phyloP scores from a whole-genome alignment of 1,140 invertebrate species.

The Carcinoscorpius rotundicauda region DNA sequence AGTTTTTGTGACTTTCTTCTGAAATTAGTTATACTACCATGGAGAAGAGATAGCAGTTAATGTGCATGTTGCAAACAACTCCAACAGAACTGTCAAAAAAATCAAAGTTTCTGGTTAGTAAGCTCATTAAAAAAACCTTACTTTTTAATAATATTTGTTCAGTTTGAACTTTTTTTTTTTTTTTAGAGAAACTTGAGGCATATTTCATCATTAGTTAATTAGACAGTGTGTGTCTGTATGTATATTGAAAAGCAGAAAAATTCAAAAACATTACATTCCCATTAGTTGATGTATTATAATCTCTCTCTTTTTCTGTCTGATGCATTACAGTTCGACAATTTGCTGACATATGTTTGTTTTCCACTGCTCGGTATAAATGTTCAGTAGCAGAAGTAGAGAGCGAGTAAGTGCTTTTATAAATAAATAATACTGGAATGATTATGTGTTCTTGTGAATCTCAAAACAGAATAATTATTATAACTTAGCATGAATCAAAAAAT shows the following conservation, averaged over 20 bases:
- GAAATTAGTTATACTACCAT: constrained; percentile 81
- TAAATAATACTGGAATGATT: no score
- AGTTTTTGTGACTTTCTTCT: constrained; percentile 23
- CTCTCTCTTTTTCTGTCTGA: background rate
- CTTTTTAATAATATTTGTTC: background rate
- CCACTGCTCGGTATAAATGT: constrained; percentile 97
- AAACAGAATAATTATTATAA: no score
- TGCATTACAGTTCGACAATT: constrained; percentile 67
- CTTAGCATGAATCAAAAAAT: no score
- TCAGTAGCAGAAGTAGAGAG: constrained; percentile 96
- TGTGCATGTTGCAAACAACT: constrained; percentile 98
- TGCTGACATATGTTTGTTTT: constrained; percentile 98
- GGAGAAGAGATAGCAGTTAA: constrained; percentile 96
- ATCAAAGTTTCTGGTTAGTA: constrained; percentile 77
- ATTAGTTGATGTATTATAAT: constrained; percentile 28
- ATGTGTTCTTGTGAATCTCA: no score
- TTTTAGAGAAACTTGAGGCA: background rate
- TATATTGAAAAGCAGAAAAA: no score
- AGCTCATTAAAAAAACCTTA: background rate
- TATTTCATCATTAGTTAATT: no score
- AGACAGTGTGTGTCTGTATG: no score
- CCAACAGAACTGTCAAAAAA: constrained; percentile 97
- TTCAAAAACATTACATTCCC: no score
- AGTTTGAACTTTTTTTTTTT: background rate
- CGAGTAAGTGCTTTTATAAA: constrained; percentile 58